Conservation (phyloP, 2,797 vertebrate genomes). For the Acipenser transmontanus region DNA sequence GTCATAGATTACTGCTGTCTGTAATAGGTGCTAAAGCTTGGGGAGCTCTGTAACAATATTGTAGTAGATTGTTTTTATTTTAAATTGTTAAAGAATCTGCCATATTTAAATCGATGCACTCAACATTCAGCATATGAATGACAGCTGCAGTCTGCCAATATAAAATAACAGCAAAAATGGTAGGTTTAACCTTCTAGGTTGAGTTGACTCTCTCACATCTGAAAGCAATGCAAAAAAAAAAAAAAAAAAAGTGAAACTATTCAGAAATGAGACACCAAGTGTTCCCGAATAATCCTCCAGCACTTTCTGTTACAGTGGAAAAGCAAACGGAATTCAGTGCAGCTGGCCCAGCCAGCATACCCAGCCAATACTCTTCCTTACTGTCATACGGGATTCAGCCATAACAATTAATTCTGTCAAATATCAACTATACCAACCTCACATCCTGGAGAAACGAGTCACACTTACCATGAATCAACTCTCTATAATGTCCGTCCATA, state of each 20-base stretch:
- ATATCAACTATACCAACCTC: conserved; percentile 25
- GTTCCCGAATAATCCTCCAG: conserved; percentile 38
- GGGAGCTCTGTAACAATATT: too few relatives aligned
- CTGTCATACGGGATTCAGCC: conserved; percentile 53
- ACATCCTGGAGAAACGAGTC: conserved; percentile 11
- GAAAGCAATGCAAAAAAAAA: conserved; percentile 38
- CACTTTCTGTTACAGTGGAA: conserved; percentile 19
- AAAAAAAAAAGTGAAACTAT: conserved; percentile 46
- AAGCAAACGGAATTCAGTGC: conserved; percentile 49
- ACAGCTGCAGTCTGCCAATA: background rate
- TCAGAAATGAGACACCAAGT: conserved; percentile 48
- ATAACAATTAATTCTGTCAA: conserved; percentile 56
- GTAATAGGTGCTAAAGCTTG: too few relatives aligned
- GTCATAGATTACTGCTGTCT: too few relatives aligned
- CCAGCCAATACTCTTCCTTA: conserved; percentile 31
- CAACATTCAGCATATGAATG: too few relatives aligned
- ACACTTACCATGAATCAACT: conserved; percentile 20
- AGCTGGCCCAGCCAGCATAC: conserved; percentile 23
- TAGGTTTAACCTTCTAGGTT: conserved; percentile 39
- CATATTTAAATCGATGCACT: too few relatives aligned
- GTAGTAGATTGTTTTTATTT: too few relatives aligned
- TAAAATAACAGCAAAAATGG: conserved; percentile 8
- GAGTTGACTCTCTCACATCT: conserved; percentile 43
- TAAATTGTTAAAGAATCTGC: too few relatives aligned
- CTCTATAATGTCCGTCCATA: conserved; percentile 25